phyloP scores from a whole-genome alignment of 2,113 vertebrate species.

The Gymnocephalus cernua region DNA sequence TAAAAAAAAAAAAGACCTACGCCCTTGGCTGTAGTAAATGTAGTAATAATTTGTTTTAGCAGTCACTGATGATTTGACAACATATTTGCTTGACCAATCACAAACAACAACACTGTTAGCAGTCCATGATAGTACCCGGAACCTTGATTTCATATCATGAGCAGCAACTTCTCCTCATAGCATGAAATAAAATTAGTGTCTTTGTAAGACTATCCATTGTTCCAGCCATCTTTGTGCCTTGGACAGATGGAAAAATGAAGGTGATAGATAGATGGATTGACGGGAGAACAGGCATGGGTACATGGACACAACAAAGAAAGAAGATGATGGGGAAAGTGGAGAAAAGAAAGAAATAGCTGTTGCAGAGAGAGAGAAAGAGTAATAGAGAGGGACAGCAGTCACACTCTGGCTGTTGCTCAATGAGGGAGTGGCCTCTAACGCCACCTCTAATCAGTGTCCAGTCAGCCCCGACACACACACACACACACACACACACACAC shows the following conservation, averaged over 20 bases:
- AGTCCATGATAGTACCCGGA: neutral
- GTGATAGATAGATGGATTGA: neutral
- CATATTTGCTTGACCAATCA: neutral
- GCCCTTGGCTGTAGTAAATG: neutral
- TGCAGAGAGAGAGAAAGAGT: constrained; percentile 22
- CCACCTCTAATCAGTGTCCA: constrained; percentile 83
- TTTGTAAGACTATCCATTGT: constrained; percentile 53
- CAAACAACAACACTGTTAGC: neutral
- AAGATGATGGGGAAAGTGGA: neutral
- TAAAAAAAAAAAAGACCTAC: no score
- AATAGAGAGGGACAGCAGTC: constrained; percentile 79
- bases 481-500: constrained; percentile 56
- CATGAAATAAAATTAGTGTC: neutral
- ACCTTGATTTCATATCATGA: neutral
- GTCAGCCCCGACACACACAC: constrained; percentile 76
- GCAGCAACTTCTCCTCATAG: neutral
- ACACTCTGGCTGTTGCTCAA: constrained; percentile 81
- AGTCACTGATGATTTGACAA: neutral
- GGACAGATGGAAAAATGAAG: constrained; percentile 10
- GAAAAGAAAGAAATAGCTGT: constrained; percentile 7
- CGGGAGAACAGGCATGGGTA: neutral
- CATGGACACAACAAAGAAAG: neutral
- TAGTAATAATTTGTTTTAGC: neutral
- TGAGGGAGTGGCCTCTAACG: constrained; percentile 77
- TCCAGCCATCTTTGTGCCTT: constrained; percentile 1